Evolutionary conservation across 2,888 invertebrate genomes (phyloP), one percentile per base, ranked within the genome.

Genomic region (Cantharis nigra): DNA sequence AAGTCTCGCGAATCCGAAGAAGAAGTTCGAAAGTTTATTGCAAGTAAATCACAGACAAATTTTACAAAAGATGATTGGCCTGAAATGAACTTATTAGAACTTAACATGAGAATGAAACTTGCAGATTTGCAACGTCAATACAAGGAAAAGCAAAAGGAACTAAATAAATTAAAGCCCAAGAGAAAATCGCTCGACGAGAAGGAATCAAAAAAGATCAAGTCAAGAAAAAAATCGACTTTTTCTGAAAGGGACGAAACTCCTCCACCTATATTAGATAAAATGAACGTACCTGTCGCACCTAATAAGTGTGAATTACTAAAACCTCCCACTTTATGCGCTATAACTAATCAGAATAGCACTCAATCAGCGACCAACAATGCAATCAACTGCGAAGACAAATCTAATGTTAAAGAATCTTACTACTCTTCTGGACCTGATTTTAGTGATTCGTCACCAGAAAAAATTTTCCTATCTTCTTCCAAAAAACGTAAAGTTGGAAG

Each of bases 401-500:
- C 63, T 63, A 64, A 3, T 74, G 72, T 63, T 72, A 72, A 30
- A 69, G 69, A 74, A 71, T 20, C 63, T 9, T 82, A 78, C 72
- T 75, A 78, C 67, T 75, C 81, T 9, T 76, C 80, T 18, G 67
- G 74, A 74, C 76, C 81, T 11, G 85, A 85, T 74, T 80, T 82
- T 4, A 84, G 84, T 70, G 86, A 86, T 75, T 84, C 83, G 2
- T 84, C 80, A 69, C 85, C 80, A 4, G 83, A 82, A 78, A 85
- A 83, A 79, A 82, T 81, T 72, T 49, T 49, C 49, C n/a, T 49
- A 49, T 83, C 83, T 65, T 85, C 81, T 1, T 91, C 92, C 0
- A 94, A 95, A 83, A 96, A 96, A 86, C 91, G 96, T 10, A 96
- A 96, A 89, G 95, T 95, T 0, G 95, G 95, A 0, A 90, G 95